A percentile compares a stretch with the other conserved stretches of the same genome.
These are phyloP conservation scores for Pachyrhynchus sulphureomaculatus DNA, from an alignment of 1,140 invertebrate species.

Conservation along the genomic window DNA sequence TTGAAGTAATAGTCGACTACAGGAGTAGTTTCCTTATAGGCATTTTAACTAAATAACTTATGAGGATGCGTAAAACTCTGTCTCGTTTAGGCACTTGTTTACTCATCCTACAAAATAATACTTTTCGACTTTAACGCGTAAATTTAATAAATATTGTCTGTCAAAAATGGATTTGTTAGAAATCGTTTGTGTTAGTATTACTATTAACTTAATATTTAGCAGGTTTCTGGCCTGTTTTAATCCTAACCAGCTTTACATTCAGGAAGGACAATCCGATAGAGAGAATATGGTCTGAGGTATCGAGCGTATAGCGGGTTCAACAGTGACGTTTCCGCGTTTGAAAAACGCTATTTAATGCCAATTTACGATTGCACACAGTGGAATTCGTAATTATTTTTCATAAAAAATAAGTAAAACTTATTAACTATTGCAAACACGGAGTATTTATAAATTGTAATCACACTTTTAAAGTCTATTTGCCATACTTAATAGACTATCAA, in stretches of 20 bases:
- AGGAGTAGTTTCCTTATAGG: no score
- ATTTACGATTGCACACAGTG: conserved; percentile 16
- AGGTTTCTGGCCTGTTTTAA: not conserved
- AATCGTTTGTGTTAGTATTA: not conserved
- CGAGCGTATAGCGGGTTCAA: conserved; percentile 20
- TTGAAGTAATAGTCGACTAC: no score
- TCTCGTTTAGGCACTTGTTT: no score
- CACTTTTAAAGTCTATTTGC: no score
- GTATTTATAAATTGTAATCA: not conserved
- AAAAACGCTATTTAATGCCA: conserved; percentile 30
- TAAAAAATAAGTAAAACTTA: not conserved
- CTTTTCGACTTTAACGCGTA: no score
- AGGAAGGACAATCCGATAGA: conserved; percentile 26
- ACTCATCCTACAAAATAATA: no score
- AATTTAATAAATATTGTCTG: no score
- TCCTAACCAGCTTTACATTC: not conserved
- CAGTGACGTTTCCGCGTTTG: conserved; percentile 27
- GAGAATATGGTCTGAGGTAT: conserved; percentile 27
- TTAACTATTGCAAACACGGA: not conserved
- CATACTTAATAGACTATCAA: no score
- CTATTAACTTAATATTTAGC: not conserved
- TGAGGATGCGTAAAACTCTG: no score
- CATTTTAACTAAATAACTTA: no score
- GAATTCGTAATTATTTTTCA: conserved; percentile 20
- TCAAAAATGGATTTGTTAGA: no score